Conservation (phyloP, 2,113 vertebrate species). For the Verasper variegatus region DNA sequence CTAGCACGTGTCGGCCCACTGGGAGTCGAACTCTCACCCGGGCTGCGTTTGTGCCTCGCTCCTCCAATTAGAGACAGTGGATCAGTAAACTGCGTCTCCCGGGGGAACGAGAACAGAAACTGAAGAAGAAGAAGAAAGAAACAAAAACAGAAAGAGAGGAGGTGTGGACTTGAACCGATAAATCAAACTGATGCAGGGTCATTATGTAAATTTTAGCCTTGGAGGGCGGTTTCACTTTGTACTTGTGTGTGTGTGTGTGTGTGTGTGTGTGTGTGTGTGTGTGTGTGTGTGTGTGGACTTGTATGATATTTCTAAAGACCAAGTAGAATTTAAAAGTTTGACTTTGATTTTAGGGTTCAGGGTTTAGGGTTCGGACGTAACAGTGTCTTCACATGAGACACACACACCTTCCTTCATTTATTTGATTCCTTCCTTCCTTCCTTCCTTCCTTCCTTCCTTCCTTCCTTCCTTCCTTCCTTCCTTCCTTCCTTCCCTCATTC, state of each 20-base stretch:
- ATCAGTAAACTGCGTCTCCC: conserved; percentile 58
- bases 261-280: conserved; percentile 4
- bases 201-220: conserved; percentile 73
- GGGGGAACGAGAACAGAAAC: conserved; percentile 26
- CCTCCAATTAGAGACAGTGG: conserved; percentile 50
- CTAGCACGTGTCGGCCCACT: conserved; percentile 25
- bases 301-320: neutral
- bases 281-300: neutral
- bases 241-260: conserved; percentile 1
- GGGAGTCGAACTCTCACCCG: conserved; percentile 60
- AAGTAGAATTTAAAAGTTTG: neutral
- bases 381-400: neutral
- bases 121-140: neutral
- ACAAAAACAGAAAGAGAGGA: neutral
- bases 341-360: too few relatives aligned
- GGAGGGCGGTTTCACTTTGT: conserved; percentile 58
- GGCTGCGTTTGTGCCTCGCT: conserved; percentile 56
- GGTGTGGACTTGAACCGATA: conserved; percentile 54
- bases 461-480: too few relatives aligned
- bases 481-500: neutral
- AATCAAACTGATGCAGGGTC: conserved; percentile 66
- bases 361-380: neutral
- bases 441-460: neutral
- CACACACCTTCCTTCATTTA: neutral
- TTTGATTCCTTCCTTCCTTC: neutral